Evolutionary conservation across 2,888 invertebrate species (phyloP), one percentile per base, ranked within the genome.

Genomic region (Eupithecia exiguata): DNA sequence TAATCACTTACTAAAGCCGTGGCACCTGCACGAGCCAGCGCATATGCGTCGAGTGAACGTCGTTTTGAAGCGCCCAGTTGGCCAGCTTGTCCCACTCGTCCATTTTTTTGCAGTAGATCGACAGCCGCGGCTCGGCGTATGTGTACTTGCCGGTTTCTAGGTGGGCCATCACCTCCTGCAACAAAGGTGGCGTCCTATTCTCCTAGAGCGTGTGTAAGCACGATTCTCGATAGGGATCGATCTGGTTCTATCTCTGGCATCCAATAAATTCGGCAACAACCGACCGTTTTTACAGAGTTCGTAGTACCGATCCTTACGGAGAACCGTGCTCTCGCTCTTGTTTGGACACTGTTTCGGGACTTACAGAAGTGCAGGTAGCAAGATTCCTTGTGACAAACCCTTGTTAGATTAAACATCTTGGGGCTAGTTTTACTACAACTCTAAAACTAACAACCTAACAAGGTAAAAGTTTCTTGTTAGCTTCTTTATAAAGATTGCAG

Each of bases 141-240:
- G 99, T 99, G 92, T 99, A 99, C 91, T 99, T 99, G 83, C 98
- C 98, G 93, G 99, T 99, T 88, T 99, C 99, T 72, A 99, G 94
- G 92, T 99, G 99, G 73, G 96, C 96, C 72, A 98, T 97, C 1
- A 99, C 99, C 94, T 99, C 99, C 97, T 97, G 67, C 25, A 5
- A 58, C 25, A 36, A 53, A 14, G 21, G 14, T 7, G 10, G 25
- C 5, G 5, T 21, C 61, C 2, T 46, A 46, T 9, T n/a, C 1
- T 46, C n/a, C 49, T n/a, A 49, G 9, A 49, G 49, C 49, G n/a
- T n/a, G 46, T 4, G 49, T 9, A 7, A 49, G 10, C 49, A 21
- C n/a, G 21, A 21, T n/a, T 53, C 10, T 21, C 49, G 49, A 10
- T 9, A n/a, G n/a, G n/a, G 49, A 10, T 49, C n/a, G n/a, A n/a